phyloP scores from a whole-genome alignment of 92 coral and sea anemone genomes.

The Paragorgia papillata region DNA sequence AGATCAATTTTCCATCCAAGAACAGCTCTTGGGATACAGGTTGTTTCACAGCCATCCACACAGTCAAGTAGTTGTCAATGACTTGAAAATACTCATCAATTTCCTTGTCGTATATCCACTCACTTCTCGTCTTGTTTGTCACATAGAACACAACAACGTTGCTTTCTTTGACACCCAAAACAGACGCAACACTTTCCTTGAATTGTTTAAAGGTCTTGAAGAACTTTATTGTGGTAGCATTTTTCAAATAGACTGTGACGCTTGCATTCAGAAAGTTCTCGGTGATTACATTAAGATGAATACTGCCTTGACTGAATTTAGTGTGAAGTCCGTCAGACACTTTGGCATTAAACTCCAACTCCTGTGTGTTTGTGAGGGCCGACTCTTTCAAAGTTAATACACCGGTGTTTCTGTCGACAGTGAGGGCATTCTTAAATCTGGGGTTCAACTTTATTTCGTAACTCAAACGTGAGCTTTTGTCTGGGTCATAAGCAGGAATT shows the following conservation, averaged over 20 bases:
- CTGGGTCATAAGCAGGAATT: slow-evolving; percentile 97
- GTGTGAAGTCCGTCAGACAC: slow-evolving; percentile 69
- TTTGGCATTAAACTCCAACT: slow-evolving; percentile 59
- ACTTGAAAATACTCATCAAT: neutral
- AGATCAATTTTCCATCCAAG: slow-evolving; percentile 17
- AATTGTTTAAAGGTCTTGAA: slow-evolving; percentile 45
- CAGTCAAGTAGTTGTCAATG: slow-evolving; percentile 45
- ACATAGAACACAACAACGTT: slow-evolving; percentile 82
- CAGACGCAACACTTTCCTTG: slow-evolving; percentile 50
- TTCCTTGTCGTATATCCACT: neutral
- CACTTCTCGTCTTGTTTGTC: slow-evolving; percentile 15
- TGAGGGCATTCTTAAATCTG: slow-evolving; percentile 61
- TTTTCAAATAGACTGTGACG: slow-evolving; percentile 69
- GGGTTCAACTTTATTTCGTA: slow-evolving; percentile 48
- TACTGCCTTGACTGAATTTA: slow-evolving; percentile 67
- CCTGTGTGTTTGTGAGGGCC: slow-evolving; percentile 64
- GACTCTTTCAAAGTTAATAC: slow-evolving; percentile 75
- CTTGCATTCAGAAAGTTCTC: slow-evolving; percentile 74
- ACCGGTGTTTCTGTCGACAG: slow-evolving; percentile 69
- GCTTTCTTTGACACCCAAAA: slow-evolving; percentile 56
- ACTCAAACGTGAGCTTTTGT: slow-evolving; percentile 65
- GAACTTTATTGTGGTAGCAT: slow-evolving; percentile 64
- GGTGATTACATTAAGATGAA: slow-evolving; percentile 79
- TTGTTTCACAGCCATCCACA: slow-evolving; percentile 79
- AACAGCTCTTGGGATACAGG: slow-evolving; percentile 19